A percentile compares a stretch with the other conserved stretches of the same genome.
phyloP scores from a whole-genome alignment of 2,888 invertebrate species.

The Julus scandinavius region DNA sequence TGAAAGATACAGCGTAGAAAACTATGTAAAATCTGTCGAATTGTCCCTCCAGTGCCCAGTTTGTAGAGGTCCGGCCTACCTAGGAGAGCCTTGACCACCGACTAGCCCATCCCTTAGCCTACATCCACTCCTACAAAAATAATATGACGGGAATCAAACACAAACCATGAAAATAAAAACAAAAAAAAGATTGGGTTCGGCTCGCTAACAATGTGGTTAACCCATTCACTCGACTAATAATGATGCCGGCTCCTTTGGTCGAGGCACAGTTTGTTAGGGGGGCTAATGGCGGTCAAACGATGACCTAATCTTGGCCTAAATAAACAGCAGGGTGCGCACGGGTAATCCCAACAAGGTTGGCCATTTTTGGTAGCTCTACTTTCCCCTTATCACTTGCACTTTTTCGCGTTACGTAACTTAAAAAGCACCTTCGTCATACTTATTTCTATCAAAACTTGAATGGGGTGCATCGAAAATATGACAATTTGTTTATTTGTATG shows the following conservation, averaged over 20 bases:
- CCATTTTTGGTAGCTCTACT: slow-evolving; percentile 53
- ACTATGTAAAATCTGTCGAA: background rate
- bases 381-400: slow-evolving; percentile 33
- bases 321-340: slow-evolving; percentile 42
- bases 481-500: background rate
- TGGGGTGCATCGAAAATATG: background rate
- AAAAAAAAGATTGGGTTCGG: slow-evolving; percentile 33
- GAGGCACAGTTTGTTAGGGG: slow-evolving; percentile 43
- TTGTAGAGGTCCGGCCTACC: background rate
- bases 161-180: slow-evolving; percentile 3
- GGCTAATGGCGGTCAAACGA: slow-evolving; percentile 47
- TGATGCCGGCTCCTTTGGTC: slow-evolving; percentile 44
- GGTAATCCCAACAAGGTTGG: slow-evolving; percentile 49
- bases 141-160: background rate
- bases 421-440: slow-evolving; percentile 12
- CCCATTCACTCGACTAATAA: background rate
- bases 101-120: slow-evolving; percentile 44
- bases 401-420: background rate
- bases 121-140: slow-evolving; percentile 40
- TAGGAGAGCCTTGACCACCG: slow-evolving; percentile 13
- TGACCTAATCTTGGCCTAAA: slow-evolving; percentile 55
- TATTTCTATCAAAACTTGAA: background rate
- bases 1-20: too few relatives aligned
- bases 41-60: background rate
- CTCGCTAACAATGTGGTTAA: slow-evolving; percentile 43